A percentile compares a stretch with the other conserved stretches of the same genome.
phyloP scores from a whole-genome alignment of 2,113 vertebrate genomes.

The Cnemophilus loriae region DNA sequence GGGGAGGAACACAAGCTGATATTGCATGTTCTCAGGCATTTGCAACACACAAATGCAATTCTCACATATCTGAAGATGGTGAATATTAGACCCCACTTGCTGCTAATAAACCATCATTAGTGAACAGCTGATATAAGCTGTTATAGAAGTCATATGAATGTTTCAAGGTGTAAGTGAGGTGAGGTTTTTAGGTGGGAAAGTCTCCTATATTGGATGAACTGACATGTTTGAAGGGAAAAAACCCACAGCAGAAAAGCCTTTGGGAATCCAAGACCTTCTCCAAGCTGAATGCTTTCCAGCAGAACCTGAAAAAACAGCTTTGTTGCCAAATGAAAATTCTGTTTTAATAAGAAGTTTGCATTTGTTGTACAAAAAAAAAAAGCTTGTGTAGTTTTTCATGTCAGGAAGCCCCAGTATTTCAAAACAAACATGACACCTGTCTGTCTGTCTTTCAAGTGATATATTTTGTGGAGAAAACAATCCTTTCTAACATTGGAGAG shows the following conservation, averaged over 20 bases:
- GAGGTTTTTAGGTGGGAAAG: not conserved
- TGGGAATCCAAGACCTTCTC: not conserved
- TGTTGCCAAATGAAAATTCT: not conserved
- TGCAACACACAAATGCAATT: not conserved
- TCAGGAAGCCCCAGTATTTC: not conserved
- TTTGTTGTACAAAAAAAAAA: not conserved
- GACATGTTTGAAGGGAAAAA: not conserved
- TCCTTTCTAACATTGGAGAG: not conserved
- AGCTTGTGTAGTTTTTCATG: not conserved
- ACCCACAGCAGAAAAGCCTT: not conserved
- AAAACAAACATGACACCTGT: not conserved
- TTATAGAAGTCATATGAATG: not conserved
- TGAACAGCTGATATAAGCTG: not conserved
- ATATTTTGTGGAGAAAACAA: not conserved
- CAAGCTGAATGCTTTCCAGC: not conserved
- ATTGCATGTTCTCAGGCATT: not conserved
- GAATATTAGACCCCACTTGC: not conserved
- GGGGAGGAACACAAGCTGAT: not conserved
- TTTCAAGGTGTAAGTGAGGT: not conserved
- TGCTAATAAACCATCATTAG: not conserved
- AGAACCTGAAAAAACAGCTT: not conserved
- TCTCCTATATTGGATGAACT: not conserved
- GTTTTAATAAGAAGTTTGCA: not conserved
- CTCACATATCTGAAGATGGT: not conserved
- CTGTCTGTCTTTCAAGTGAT: not conserved